Conservation (phyloP, 2,797 vertebrate species). For the Malacoraja senta region DNA sequence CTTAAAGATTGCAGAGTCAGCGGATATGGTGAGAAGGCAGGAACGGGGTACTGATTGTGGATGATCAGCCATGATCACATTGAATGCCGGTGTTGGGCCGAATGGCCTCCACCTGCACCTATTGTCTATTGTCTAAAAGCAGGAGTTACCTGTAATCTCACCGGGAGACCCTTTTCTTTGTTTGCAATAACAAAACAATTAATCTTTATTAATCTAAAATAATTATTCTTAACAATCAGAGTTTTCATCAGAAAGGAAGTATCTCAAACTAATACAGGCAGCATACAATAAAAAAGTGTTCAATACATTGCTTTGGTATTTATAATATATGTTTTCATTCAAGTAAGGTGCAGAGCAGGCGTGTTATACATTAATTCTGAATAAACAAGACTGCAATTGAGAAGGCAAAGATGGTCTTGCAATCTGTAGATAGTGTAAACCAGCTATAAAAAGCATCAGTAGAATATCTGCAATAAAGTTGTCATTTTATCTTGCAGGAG, state of each 20-base stretch:
- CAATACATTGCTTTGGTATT: background rate
- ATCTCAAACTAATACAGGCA: background rate
- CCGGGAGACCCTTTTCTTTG: too few species aligned
- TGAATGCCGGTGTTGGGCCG: too few species aligned
- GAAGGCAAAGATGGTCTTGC: conserved; percentile 24
- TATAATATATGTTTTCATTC: conserved; percentile 14
- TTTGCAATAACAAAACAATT: too few species aligned
- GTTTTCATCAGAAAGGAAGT: background rate
- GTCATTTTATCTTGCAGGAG: background rate
- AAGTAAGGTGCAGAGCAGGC: background rate
- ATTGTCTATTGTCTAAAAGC: too few species aligned
- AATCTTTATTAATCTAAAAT: too few species aligned
- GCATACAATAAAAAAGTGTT: background rate
- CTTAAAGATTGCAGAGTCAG: too few species aligned
- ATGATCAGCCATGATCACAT: too few species aligned
- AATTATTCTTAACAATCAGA: too few species aligned
- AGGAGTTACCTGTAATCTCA: background rate
- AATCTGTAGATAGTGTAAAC: background rate
- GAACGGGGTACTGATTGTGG: too few species aligned
- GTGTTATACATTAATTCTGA: conserved; percentile 19
- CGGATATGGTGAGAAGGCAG: too few species aligned
- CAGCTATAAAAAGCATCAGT: background rate
- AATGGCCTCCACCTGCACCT: too few species aligned
- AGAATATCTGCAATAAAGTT: background rate
- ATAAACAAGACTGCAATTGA: background rate